These are phyloP conservation scores for Forbesichthys papilliferus DNA, from an alignment of 2,113 vertebrate species.

Conservation along the genomic window DNA sequence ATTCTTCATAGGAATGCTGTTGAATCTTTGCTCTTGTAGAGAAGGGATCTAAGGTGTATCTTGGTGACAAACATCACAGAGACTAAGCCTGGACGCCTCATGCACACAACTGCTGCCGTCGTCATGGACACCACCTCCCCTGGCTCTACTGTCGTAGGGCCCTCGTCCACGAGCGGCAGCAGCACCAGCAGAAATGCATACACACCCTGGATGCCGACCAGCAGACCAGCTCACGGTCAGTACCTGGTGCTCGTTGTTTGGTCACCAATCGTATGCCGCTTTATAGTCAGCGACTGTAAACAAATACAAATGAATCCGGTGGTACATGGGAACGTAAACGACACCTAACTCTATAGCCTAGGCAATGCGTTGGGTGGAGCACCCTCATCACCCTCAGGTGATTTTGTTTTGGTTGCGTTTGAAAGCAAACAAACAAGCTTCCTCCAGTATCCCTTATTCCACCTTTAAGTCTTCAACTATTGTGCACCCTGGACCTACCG, in stretches of 20 bases:
- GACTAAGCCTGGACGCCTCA: constrained; percentile 41
- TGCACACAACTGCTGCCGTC: constrained; percentile 62
- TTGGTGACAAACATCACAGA: constrained; percentile 53
- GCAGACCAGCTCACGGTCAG: constrained; percentile 81
- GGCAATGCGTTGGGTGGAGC: too few relatives aligned
- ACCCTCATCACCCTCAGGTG: too few relatives aligned
- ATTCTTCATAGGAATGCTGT: not conserved
- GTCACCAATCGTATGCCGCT: too few relatives aligned
- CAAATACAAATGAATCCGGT: too few relatives aligned
- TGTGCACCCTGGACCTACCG: too few relatives aligned
- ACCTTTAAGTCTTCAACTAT: too few relatives aligned
- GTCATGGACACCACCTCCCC: constrained; percentile 32
- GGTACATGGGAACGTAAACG: too few relatives aligned
- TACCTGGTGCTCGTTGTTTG: not conserved
- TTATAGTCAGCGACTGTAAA: not conserved
- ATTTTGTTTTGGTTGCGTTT: too few relatives aligned
- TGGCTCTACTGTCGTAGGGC: constrained; percentile 9
- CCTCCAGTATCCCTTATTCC: too few relatives aligned
- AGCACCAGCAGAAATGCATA: constrained; percentile 65
- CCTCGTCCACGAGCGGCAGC: constrained; percentile 37
- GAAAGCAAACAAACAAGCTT: too few relatives aligned
- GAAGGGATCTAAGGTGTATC: constrained; percentile 84
- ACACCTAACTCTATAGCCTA: too few relatives aligned
- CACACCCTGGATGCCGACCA: constrained; percentile 74
- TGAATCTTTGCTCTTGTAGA: constrained; percentile 64